Evolutionary conservation across 2,113 vertebrate genomes (phyloP).

Genomic region (Myanophis thanlyinensis): DNA sequence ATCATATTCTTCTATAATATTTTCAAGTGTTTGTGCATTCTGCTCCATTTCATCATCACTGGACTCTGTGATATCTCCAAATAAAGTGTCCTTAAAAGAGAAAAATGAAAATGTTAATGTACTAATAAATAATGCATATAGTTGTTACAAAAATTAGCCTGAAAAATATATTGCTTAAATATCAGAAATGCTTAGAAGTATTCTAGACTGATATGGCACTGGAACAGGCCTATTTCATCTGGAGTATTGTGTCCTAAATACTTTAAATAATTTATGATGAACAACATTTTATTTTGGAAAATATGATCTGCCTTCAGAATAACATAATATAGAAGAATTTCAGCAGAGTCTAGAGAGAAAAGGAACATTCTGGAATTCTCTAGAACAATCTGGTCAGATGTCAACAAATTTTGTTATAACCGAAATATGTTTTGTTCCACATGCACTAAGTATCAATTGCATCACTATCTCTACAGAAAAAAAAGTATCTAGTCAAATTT

Average conservation of each 20-base stretch:
- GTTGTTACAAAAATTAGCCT: neutral
- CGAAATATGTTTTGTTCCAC: neutral
- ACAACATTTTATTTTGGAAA: neutral
- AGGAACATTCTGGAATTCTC: neutral
- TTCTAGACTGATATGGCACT: neutral
- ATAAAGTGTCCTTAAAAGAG: conserved; percentile 62
- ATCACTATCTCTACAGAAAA: neutral
- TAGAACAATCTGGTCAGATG: neutral
- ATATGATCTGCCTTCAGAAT: neutral
- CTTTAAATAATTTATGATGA: neutral
- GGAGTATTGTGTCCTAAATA: neutral
- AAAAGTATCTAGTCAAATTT: neutral
- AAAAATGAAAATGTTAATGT: conserved; percentile 1
- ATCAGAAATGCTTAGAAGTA: neutral
- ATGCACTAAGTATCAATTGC: neutral
- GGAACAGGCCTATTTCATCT: neutral
- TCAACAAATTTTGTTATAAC: neutral
- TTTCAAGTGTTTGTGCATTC: conserved; percentile 11
- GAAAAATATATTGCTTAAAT: neutral
- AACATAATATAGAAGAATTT: neutral
- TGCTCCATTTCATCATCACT: conserved; percentile 63
- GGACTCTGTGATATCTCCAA: conserved; percentile 65
- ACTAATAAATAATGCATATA: neutral
- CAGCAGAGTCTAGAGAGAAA: neutral
- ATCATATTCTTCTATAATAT: conserved; percentile 34